A percentile compares a stretch with the other conserved stretches of the same genome.
Conservation (phyloP, 2,113 vertebrate species). For the Myiopsitta monachus region DNA sequence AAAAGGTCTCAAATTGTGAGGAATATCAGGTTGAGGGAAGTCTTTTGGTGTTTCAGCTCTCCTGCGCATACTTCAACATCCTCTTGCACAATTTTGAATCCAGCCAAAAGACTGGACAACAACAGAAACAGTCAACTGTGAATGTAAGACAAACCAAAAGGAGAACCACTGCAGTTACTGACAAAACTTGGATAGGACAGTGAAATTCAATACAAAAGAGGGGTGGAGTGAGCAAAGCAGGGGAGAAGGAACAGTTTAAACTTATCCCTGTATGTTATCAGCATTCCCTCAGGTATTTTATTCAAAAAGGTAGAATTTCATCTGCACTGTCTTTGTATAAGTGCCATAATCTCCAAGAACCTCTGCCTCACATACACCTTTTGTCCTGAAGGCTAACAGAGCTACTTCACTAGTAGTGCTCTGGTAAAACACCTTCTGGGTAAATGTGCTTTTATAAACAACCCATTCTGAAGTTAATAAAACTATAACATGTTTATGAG, state of each 20-base stretch:
- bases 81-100: neutral
- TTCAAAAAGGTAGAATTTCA: conserved; percentile 2
- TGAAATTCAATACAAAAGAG: neutral
- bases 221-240: neutral
- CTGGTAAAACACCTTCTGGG: neutral
- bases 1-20: neutral
- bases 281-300: neutral
- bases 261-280: neutral
- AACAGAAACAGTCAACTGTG: neutral
- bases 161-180: neutral
- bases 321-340: neutral
- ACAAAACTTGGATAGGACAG: neutral
- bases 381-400: conserved; percentile 13
- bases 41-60: neutral
- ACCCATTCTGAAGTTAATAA: neutral
- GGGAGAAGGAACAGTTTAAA: neutral
- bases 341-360: neutral
- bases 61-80: neutral
- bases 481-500: neutral
- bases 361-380: neutral
- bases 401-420: neutral
- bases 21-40: neutral
- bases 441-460: neutral
- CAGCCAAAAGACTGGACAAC: neutral
- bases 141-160: neutral